phyloP scores from a whole-genome alignment of 2,888 invertebrate genomes.

The Spodoptera exigua region DNA sequence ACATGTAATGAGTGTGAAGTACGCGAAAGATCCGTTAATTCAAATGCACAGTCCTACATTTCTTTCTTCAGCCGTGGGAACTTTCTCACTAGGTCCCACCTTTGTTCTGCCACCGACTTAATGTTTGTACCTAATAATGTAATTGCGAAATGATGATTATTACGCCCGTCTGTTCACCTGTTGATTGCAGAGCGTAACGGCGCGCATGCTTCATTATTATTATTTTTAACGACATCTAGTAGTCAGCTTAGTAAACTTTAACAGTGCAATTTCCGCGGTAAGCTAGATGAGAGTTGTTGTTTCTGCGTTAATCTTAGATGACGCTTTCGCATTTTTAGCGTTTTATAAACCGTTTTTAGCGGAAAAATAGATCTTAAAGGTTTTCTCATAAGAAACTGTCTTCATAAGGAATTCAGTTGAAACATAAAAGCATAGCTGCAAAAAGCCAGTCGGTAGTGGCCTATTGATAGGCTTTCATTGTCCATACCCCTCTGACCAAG shows the following conservation, averaged over 20 bases:
- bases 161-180: conserved; percentile 40
- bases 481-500: too few relatives aligned
- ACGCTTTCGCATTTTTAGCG: not conserved
- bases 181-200: conserved; percentile 52
- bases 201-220: conserved; percentile 30
- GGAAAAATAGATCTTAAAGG: too few relatives aligned
- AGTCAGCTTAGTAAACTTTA: not conserved
- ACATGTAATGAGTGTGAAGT: conserved; percentile 8
- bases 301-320: not conserved
- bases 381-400: too few relatives aligned
- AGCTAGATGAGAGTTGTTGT: too few relatives aligned
- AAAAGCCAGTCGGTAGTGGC: too few relatives aligned
- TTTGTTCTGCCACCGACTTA: conserved; percentile 43
- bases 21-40: conserved; percentile 59
- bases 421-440: too few relatives aligned
- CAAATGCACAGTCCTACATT: conserved; percentile 36
- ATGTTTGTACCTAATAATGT: conserved; percentile 45
- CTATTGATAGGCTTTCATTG: too few relatives aligned
- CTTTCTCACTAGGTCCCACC: conserved; percentile 62
- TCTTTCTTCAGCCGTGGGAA: conserved; percentile 62
- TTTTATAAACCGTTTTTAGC: too few relatives aligned
- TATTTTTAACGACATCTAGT: conserved; percentile 45
- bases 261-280: not conserved
- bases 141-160: conserved; percentile 60
- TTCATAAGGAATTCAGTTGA: too few relatives aligned